Conservation (phyloP, 2,888 invertebrate species). For the Campoplex nolae region DNA sequence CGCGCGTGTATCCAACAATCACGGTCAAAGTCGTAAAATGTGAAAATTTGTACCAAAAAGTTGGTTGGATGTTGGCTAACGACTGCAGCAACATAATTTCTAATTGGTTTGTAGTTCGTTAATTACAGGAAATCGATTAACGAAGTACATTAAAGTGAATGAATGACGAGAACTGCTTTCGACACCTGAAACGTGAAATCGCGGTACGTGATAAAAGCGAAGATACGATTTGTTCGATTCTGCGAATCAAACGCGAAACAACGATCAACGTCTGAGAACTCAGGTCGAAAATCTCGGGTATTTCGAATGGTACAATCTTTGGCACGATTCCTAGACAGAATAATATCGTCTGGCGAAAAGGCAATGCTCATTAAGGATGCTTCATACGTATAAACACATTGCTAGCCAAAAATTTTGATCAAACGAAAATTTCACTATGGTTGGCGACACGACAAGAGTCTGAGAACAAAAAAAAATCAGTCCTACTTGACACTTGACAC, state of each 20-base stretch:
- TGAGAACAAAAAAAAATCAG: no score
- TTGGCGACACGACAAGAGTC: no score
- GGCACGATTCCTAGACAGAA: background rate
- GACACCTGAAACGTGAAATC: no score
- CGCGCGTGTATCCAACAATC: background rate
- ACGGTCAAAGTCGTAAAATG: constrained; percentile 15
- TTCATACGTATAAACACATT: no score
- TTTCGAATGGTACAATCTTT: background rate
- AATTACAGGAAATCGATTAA: no score
- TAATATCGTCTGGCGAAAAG: background rate
- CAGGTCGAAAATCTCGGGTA: background rate
- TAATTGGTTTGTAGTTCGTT: no score
- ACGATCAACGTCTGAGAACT: background rate
- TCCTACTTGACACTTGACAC: no score
- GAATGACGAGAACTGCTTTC: no score
- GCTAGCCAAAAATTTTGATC: background rate
- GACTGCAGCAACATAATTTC: background rate
- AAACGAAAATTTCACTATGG: background rate
- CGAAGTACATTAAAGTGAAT: no score
- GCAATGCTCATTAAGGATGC: background rate
- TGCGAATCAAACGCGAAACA: background rate
- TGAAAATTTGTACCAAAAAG: constrained; percentile 38
- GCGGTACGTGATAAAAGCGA: no score
- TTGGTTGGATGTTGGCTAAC: background rate
- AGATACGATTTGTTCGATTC: no score